Base-by-base conservation (phyloP, 2,797 vertebrate genomes). In the Microctenopoma stevenorrisi region DNA sequence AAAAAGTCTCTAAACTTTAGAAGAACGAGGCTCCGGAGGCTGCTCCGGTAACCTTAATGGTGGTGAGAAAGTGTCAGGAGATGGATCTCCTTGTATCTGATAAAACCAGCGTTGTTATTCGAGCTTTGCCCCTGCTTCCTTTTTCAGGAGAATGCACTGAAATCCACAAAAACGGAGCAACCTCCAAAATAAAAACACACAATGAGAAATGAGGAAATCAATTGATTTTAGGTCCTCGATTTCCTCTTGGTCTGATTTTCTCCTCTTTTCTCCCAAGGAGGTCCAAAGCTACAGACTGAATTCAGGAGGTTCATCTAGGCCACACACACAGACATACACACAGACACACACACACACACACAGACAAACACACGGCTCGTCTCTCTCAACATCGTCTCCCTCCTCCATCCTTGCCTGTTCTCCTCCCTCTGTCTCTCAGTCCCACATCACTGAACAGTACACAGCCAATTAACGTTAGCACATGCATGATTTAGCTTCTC, bases 401-500 rank as follows among this genome's bases (percentile, higher is more conserved):
- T 8, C 37, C 22, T 46, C 25, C 66, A 51, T 63, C 66, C 78
- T 77, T 56, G 52, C 71, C 75, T 79, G 68, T 78, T 71, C 84
- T 79, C 81, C 81, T 87, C 86, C 81, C 82, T 74, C 82, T 74
- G 81, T 88, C 87, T 90, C 88, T 81, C 80, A 84, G 85, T 89
- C 89, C 86, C 88, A 88, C 86, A 89, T 88, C 86, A 80, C 85
- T 84, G 87, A 89, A 74, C 89, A 88, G 88, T 87, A 88, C 86
- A 89, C 88, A 90, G 85, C 86, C 90, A 92, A 91, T 91, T 93
- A 90, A 88, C 86, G 86, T 85, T 85, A 89, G 85, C 88, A 90
- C 91, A 93, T 92, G 86, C 89, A 93, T 92, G 92, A 92, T 93
- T 93, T 91, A 92, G 86, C 88, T 86, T 85, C 83, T 86, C 78